These are phyloP conservation scores for Actenoides hombroni DNA, from an alignment of 2,113 vertebrate genomes.

Conservation along the genomic window DNA sequence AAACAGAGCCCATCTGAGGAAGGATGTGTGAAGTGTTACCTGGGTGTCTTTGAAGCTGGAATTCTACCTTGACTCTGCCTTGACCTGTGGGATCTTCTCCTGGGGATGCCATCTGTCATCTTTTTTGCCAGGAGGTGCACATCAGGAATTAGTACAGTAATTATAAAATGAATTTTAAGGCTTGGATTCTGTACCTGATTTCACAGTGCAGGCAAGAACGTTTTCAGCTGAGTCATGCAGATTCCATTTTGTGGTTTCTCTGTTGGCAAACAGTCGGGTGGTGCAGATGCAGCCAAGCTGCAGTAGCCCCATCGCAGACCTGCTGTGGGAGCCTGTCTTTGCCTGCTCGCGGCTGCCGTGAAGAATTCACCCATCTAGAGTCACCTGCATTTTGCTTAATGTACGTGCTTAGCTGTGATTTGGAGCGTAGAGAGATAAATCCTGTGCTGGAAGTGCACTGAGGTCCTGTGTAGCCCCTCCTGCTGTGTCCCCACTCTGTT, in stretches of 20 bases:
- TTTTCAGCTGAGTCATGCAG: neutral
- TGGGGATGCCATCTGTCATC: neutral
- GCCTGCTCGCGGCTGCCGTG: too few relatives aligned
- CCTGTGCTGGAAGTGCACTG: neutral
- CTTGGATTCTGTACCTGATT: fast-evolving
- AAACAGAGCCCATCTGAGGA: too few relatives aligned
- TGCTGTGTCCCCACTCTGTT: neutral
- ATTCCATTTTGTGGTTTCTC: neutral
- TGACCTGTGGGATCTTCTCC: neutral
- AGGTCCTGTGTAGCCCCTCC: neutral
- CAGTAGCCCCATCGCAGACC: neutral
- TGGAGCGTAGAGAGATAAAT: neutral
- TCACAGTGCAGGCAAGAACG: neutral
- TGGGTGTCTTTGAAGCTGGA: neutral
- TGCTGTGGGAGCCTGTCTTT: neutral
- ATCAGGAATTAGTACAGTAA: neutral
- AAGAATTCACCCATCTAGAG: neutral
- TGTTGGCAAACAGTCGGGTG: neutral
- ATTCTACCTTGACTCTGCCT: neutral
- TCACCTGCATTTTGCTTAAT: fast-evolving
- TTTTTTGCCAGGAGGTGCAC: neutral
- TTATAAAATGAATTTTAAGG: neutral
- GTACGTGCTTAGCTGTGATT: neutral
- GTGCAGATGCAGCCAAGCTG: neutral
- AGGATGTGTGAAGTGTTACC: neutral